phyloP scores from a whole-genome alignment of 1,140 invertebrate species.

The Cotesia chilonis region DNA sequence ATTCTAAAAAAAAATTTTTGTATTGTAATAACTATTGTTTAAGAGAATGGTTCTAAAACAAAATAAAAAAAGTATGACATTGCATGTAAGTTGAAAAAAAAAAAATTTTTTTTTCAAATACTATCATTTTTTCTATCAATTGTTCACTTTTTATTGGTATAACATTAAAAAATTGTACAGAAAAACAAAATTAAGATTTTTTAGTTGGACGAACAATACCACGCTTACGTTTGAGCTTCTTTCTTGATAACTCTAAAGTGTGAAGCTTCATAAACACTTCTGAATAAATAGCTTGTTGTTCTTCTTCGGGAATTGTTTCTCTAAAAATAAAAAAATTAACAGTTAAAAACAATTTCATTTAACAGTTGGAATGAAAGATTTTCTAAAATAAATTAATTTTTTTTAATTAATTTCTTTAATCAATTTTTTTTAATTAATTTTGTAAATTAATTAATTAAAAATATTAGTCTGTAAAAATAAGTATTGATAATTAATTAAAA shows the following conservation, averaged over 20 bases:
- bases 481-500: too few species aligned
- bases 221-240: constrained; percentile 74
- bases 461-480: too few species aligned
- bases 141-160: constrained; percentile 11
- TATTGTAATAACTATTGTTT: not conserved
- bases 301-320: constrained; percentile 84
- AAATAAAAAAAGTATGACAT: too few species aligned
- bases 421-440: too few species aligned
- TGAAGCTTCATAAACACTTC: constrained; percentile 82
- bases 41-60: too few species aligned
- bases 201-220: constrained; percentile 73
- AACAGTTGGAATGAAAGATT: constrained; percentile 4
- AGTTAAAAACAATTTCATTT: constrained; percentile 19
- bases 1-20: not conserved
- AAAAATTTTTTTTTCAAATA: too few species aligned
- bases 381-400: too few species aligned
- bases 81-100: too few species aligned
- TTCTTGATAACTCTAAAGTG: constrained; percentile 72
- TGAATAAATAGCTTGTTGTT: constrained; percentile 84
- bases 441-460: too few species aligned
- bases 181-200: constrained; percentile 60
- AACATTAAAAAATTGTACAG: constrained; percentile 27
- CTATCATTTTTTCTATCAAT: too few species aligned
- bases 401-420: too few species aligned
- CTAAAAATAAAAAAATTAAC: constrained; percentile 62